phyloP scores from a whole-genome alignment of 2,797 vertebrate species.

The Myotis daubentonii region DNA sequence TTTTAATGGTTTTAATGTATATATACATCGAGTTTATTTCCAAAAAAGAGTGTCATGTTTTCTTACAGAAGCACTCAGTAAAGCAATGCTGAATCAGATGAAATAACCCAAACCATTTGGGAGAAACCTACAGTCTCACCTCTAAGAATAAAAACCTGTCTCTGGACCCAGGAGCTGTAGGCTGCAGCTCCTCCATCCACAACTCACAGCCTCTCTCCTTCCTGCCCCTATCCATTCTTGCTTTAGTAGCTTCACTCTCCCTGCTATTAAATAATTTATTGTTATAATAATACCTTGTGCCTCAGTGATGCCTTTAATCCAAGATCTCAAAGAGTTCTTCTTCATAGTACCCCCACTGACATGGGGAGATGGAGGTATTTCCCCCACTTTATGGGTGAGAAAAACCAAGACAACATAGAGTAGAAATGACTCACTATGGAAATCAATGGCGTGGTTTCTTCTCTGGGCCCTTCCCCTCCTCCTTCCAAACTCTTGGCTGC shows the following conservation, averaged over 20 bases:
- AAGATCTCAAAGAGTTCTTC: conserved; percentile 61
- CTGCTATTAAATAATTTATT: conserved; percentile 75
- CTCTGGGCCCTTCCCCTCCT: conserved; percentile 43
- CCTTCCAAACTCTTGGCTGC: conserved; percentile 36
- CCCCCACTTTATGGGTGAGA: conserved; percentile 60
- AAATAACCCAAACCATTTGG: background rate
- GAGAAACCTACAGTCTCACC: background rate
- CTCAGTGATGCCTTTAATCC: conserved; percentile 72
- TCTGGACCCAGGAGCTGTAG: background rate
- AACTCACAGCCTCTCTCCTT: background rate
- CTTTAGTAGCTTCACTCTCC: conserved; percentile 49
- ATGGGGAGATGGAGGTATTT: conserved; percentile 4
- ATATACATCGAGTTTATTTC: conserved; percentile 23
- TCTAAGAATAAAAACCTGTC: background rate
- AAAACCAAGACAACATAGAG: conserved; percentile 54
- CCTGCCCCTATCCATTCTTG: background rate
- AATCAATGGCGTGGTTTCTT: conserved; percentile 7
- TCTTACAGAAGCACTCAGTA: background rate
- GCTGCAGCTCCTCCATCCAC: background rate
- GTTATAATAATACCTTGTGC: conserved; percentile 71
- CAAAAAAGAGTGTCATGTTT: conserved; percentile 34
- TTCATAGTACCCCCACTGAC: background rate
- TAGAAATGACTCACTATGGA: conserved; percentile 56
- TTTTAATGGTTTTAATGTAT: conserved; percentile 58
- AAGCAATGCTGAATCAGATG: conserved; percentile 6